A percentile compares a stretch with the other conserved stretches of the same genome.
These are phyloP conservation scores for Bombus impatiens DNA, from an alignment of 1,140 invertebrate species.

Conservation along the genomic window DNA sequence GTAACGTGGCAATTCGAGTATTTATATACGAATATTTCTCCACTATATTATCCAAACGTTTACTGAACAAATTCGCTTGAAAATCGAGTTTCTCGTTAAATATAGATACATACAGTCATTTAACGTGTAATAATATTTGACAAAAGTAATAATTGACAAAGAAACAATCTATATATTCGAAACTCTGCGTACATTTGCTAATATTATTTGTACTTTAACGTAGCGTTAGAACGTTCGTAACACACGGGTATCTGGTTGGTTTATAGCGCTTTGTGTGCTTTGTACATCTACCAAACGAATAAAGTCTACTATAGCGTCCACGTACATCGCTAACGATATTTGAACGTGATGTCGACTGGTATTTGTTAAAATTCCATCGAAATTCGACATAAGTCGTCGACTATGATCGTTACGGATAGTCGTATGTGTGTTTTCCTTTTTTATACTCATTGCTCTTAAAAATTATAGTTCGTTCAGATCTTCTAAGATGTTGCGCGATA, in stretches of 20 bases:
- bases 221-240: not conserved
- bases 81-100: too few species aligned
- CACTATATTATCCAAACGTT: too few species aligned
- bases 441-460: not conserved
- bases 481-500: too few species aligned
- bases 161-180: not conserved
- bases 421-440: not conserved
- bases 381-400: not conserved
- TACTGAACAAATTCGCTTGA: too few species aligned
- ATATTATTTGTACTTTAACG: not conserved
- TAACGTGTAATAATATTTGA: too few species aligned
- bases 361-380: not conserved
- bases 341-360: not conserved
- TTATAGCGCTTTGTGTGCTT: not conserved
- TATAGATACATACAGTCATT: too few species aligned
- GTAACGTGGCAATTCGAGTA: not conserved
- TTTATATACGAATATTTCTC: too few species aligned
- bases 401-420: not conserved
- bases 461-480: too few species aligned
- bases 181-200: not conserved
- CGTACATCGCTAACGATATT: not conserved
- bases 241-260: not conserved
- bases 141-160: not conserved
- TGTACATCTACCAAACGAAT: not conserved
- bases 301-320: not conserved